Percentiles rank a stretch among this genome's conserved stretches.
Evolutionary conservation across 1,140 invertebrate genomes (phyloP).

Genomic region (Hesperophylax magnus): DNA sequence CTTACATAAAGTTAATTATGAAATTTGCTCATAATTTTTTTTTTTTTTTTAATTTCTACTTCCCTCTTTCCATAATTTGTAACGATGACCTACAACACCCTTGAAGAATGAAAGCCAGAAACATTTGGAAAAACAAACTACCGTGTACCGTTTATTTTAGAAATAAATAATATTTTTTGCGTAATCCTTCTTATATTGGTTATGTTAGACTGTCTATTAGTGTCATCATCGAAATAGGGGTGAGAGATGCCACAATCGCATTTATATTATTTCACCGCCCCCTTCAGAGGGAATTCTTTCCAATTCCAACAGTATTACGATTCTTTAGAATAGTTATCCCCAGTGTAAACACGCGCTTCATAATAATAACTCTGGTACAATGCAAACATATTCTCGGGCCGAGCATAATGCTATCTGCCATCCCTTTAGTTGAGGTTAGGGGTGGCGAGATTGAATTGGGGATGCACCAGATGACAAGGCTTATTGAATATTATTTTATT

Average conservation of each 20-base stretch:
- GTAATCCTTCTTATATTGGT: too few species aligned
- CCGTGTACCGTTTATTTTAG: too few species aligned
- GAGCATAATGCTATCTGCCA: conserved; percentile 46
- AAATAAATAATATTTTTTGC: too few species aligned
- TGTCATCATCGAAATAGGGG: background rate
- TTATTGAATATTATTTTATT: conserved; percentile 38
- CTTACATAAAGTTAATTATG: too few species aligned
- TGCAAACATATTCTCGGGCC: conserved; percentile 58
- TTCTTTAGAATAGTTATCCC: conserved; percentile 41
- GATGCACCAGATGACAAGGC: conserved; percentile 18
- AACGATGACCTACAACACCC: too few species aligned
- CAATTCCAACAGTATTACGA: conserved; percentile 12
- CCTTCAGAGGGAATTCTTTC: background rate
- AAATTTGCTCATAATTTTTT: too few species aligned
- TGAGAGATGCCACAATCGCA: conserved; percentile 2
- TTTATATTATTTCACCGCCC: background rate
- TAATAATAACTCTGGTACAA: conserved; percentile 57
- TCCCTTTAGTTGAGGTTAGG: conserved; percentile 42
- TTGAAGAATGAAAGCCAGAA: too few species aligned
- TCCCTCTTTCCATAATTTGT: too few species aligned
- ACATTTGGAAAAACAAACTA: too few species aligned
- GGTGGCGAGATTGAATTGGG: conserved; percentile 23
- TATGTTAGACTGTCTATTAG: too few species aligned
- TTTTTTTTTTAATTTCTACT: too few species aligned
- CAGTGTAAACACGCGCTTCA: conserved; percentile 45